Conservation (phyloP, 1,140 invertebrate species). For the Goniozus legneri region DNA sequence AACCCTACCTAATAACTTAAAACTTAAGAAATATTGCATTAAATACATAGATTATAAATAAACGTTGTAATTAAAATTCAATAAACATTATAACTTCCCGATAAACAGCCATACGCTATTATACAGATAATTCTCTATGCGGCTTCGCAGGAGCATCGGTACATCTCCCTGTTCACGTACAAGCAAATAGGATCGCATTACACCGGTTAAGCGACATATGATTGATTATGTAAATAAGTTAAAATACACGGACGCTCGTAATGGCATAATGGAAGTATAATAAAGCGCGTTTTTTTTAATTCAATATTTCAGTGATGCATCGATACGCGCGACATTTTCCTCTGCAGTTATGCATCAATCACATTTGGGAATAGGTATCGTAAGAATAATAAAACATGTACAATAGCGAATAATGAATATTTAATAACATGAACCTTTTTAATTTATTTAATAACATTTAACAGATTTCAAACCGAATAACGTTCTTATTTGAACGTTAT, state of each 20-base stretch:
- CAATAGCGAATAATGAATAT: neutral
- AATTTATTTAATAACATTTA: neutral
- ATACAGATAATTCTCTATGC: no score
- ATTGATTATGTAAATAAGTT: conserved; percentile 42
- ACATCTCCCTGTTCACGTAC: conserved; percentile 10
- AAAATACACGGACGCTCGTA: no score
- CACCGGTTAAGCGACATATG: conserved; percentile 31
- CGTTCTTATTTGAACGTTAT: neutral
- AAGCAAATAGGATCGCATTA: conserved; percentile 42
- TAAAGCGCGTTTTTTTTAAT: neutral
- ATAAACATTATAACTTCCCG: no score
- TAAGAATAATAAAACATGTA: neutral
- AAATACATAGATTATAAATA: no score
- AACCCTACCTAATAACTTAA: no score
- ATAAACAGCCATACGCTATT: no score
- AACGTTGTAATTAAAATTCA: no score
- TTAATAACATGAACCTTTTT: neutral
- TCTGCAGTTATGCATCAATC: no score
- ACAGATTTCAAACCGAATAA: neutral
- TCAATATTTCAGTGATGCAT: conserved; percentile 10
- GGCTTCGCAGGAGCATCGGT: conserved; percentile 6
- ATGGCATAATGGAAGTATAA: conserved; percentile 37
- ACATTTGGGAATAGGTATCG: neutral
- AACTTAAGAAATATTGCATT: no score
- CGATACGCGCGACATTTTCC: no score